Evolutionary conservation across 2,797 vertebrate species (phyloP).

Genomic region (Chiroxiphia lanceolata): DNA sequence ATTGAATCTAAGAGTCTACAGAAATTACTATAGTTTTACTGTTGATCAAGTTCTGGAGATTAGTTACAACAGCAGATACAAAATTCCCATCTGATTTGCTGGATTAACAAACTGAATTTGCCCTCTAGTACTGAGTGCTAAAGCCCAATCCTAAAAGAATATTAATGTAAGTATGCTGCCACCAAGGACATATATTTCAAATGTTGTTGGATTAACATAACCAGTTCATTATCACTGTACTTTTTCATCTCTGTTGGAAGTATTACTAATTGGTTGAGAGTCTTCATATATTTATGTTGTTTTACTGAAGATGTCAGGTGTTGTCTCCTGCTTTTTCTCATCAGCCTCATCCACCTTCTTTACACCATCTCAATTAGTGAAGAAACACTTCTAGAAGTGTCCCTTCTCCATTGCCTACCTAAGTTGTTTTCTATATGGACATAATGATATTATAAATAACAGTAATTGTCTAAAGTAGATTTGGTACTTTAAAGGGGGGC

Average conservation of each 20-base stretch:
- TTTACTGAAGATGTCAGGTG: background rate
- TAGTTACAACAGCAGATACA: background rate
- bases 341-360: background rate
- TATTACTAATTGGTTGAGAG: background rate
- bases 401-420: background rate
- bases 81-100: background rate
- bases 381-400: background rate
- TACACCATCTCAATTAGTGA: background rate
- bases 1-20: background rate
- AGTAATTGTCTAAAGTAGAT: background rate
- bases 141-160: background rate
- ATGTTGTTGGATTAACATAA: background rate
- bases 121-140: background rate
- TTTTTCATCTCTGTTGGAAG: background rate
- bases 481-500: background rate
- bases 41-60: background rate
- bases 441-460: background rate
- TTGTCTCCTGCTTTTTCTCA: background rate
- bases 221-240: background rate
- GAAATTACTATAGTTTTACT: background rate
- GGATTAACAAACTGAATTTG: background rate
- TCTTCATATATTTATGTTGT: background rate
- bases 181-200: background rate
- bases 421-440: background rate
- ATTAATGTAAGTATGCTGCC: background rate